Conservation (phyloP, 2,888 invertebrate species). For the Caenorhabditis macrosperma region DNA sequence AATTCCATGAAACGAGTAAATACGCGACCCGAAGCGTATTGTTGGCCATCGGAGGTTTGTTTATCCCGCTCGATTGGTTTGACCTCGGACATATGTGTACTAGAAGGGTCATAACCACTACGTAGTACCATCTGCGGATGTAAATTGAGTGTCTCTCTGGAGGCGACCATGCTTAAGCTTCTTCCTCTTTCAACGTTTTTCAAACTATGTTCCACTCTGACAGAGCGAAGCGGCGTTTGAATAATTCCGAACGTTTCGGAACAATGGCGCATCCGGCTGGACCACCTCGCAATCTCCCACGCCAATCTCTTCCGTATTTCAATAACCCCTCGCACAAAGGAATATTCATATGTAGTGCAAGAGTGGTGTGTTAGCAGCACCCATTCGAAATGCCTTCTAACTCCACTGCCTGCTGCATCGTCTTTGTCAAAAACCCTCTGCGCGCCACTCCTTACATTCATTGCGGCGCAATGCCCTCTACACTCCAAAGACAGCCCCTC, state of each 20-base stretch:
- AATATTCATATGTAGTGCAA: not conserved
- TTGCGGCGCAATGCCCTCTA: slow-evolving; percentile 26
- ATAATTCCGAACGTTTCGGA: not conserved
- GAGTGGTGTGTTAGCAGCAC: not conserved
- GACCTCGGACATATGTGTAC: slow-evolving; percentile 28
- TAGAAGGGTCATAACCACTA: slow-evolving; percentile 6
- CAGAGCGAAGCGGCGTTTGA: no score
- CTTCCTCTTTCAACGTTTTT: not conserved
- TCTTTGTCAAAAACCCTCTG: slow-evolving; percentile 21
- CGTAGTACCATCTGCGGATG: slow-evolving; percentile 25
- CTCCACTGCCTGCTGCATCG: slow-evolving; percentile 2
- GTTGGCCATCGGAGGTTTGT: slow-evolving; percentile 22
- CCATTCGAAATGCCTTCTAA: slow-evolving; percentile 1
- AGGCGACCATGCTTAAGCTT: not conserved
- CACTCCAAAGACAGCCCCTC: slow-evolving; percentile 30
- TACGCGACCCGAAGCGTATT: slow-evolving; percentile 11
- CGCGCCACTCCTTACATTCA: slow-evolving; percentile 31
- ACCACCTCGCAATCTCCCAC: slow-evolving; percentile 14
- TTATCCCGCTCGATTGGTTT: slow-evolving; percentile 29
- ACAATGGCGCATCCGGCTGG: slow-evolving; percentile 32
- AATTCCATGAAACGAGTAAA: not conserved
- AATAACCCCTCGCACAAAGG: slow-evolving; percentile 21
- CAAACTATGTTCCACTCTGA: not conserved
- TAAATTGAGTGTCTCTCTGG: slow-evolving; percentile 4
- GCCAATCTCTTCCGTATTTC: slow-evolving; percentile 23